Base-by-base conservation (phyloP, 2,797 vertebrate genomes). In the Falco peregrinus region DNA sequence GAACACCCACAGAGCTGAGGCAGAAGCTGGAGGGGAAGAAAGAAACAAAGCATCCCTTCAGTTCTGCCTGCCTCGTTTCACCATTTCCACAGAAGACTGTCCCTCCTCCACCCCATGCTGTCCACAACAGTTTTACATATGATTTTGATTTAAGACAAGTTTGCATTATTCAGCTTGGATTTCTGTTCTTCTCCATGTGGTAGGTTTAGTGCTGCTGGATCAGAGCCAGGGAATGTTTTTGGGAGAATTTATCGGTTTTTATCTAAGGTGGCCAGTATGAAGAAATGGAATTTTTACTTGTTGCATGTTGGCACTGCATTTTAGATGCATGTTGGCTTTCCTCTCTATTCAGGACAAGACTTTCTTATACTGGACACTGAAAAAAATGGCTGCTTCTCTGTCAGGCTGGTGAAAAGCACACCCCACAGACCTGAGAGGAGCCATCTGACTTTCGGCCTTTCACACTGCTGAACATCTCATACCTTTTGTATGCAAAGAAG, bases 101-200 rank as follows among this genome's bases (percentile, higher is more conserved):
- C 31, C 22, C 60, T 89, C 79, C 78, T 93, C 76, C 29, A 70
- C 64, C 75, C 48, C 83, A 91, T 87, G 91, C 86, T 83, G 90
- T 64, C 71, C 71, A 68, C 57, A 92, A 64, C 26, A 82, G 70
- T 83, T 93, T 87, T 89, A 84, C 89, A 95, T 48, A 61, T 59
- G 93, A 93, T 94, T 92, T 90, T 96, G 61, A 89, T 93, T 95
- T 91, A 75, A 94, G 64, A 50, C 45, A 89, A 83, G 85, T 84
- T 91, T 95, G 71, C 60, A 63, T 89, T 95, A 74, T 90, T 96
- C 80, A 79, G 57, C 69, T 82, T 93, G 84, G 71, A 79, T 89
- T 96, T 88, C 71, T 95, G 45, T 37, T 95, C 47, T 91, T 92
- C 78, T 77, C 89, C 95, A 87, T 74, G 77, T 95, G 94, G 91